Conservation (phyloP, 1,140 invertebrate genomes). For the Neodiprion virginianus region DNA sequence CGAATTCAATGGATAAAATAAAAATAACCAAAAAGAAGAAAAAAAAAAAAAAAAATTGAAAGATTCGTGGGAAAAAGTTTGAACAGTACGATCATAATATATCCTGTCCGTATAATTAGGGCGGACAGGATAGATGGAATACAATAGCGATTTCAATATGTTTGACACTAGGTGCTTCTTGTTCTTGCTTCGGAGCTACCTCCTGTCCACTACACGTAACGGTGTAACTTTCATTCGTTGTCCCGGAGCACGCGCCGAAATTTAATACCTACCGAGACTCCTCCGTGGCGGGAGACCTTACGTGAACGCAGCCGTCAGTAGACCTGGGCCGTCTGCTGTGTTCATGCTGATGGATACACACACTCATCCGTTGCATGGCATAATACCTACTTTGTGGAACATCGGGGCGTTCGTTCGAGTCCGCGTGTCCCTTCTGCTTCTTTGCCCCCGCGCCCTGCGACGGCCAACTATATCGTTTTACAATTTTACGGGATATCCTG, state of each 20-base stretch:
- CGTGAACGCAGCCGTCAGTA: conserved; percentile 22
- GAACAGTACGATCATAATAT: too few species aligned
- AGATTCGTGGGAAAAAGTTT: not conserved
- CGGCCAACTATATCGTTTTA: conserved; percentile 2
- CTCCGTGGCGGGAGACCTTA: conserved; percentile 43
- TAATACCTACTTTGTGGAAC: too few species aligned
- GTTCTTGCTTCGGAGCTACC: conserved; percentile 16
- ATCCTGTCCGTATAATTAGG: not conserved
- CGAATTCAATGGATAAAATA: not conserved
- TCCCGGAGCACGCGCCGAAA: conserved; percentile 56
- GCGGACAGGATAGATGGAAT: not conserved
- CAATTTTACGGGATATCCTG: conserved; percentile 35
- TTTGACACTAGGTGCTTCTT: not conserved
- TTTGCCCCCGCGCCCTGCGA: too few species aligned
- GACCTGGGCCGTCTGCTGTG: not conserved
- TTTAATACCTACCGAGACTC: conserved; percentile 40
- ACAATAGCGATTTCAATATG: not conserved
- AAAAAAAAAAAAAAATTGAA: not conserved
- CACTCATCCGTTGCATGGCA: too few species aligned
- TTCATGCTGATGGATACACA: not conserved
- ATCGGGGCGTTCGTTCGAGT: too few species aligned
- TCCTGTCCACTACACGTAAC: conserved; percentile 3
- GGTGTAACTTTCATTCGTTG: conserved; percentile 48
- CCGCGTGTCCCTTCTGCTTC: too few species aligned
- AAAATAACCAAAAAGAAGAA: not conserved